A percentile compares a stretch with the other conserved stretches of the same genome.
Evolutionary conservation across 2,888 invertebrate species (phyloP).

Genomic region (Caenorhabditis imperialis): DNA sequence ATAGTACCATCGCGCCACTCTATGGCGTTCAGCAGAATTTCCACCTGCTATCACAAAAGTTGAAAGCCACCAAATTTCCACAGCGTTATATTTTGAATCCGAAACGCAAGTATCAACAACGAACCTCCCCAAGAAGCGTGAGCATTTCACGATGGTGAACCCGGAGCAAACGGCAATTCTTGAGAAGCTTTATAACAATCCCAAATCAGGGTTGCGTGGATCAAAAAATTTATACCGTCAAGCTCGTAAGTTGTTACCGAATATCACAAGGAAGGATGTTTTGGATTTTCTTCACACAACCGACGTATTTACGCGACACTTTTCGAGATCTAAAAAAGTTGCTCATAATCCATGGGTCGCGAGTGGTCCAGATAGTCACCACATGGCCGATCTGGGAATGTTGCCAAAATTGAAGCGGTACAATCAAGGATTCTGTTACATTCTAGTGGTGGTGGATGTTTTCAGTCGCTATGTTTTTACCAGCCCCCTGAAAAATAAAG

Average conservation of each 20-base stretch:
- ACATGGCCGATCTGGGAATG: slow-evolving; percentile 27
- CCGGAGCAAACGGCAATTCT: neutral
- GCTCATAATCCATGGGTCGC: slow-evolving; percentile 18
- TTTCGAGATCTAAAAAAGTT: neutral
- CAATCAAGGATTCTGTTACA: slow-evolving; percentile 13
- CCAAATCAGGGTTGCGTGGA: slow-evolving; percentile 3
- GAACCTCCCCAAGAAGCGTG: neutral
- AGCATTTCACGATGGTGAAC: neutral
- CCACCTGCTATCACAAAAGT: too few species aligned
- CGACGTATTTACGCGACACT: slow-evolving; percentile 5
- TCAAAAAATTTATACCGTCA: neutral
- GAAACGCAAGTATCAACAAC: neutral
- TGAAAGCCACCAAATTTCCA: neutral
- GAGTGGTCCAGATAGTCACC: slow-evolving; percentile 12
- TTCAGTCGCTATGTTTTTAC: slow-evolving; percentile 13
- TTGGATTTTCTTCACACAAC: slow-evolving; percentile 5
- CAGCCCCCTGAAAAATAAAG: slow-evolving; percentile 10
- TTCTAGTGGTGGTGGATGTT: slow-evolving; percentile 17
- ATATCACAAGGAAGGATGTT: slow-evolving; percentile 4
- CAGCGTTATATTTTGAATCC: slow-evolving; percentile 14
- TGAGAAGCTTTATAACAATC: slow-evolving; percentile 6
- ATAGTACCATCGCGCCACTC: too few species aligned
- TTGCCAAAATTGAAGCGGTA: neutral
- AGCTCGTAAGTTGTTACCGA: neutral
- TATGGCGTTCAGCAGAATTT: too few species aligned